Conservation (phyloP, 2,797 vertebrate genomes). For the Leuciscus waleckii region DNA sequence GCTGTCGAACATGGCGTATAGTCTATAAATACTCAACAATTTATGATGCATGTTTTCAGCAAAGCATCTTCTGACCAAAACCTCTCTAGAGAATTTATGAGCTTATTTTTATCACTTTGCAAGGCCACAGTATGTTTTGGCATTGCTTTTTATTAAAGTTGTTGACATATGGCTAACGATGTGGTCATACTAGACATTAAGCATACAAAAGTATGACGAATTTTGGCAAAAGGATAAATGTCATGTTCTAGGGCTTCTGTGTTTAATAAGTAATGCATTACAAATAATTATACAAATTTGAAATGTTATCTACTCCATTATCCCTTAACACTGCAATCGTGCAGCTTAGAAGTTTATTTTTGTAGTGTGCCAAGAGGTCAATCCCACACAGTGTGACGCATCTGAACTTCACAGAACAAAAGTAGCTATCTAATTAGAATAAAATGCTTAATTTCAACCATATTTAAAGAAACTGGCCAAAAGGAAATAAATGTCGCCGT, state of each 20-base stretch:
- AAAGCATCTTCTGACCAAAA: slow-evolving; percentile 41
- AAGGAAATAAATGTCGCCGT: slow-evolving; percentile 31
- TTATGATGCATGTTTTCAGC: slow-evolving; percentile 34
- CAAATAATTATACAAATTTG: not conserved
- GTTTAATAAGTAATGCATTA: not conserved
- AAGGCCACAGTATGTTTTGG: slow-evolving; percentile 18
- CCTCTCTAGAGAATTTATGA: slow-evolving; percentile 1
- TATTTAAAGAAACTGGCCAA: slow-evolving; percentile 29
- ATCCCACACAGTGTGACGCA: not conserved
- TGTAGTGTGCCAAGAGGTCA: not conserved
- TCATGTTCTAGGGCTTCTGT: not conserved
- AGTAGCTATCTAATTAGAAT: not conserved
- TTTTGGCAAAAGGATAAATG: not conserved
- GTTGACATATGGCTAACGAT: slow-evolving; percentile 19
- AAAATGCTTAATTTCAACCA: not conserved
- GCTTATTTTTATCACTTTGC: slow-evolving; percentile 5
- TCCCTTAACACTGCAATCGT: not conserved
- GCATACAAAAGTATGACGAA: not conserved
- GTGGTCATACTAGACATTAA: slow-evolving; percentile 17
- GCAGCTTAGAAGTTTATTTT: not conserved
- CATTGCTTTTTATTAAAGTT: slow-evolving; percentile 5
- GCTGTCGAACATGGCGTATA: slow-evolving; percentile 10
- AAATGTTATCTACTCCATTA: not conserved
- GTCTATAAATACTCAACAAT: slow-evolving; percentile 28
- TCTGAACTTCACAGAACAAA: not conserved